phyloP scores from a whole-genome alignment of 2,797 vertebrate genomes.

The Acrocephalus scirpaceus region DNA sequence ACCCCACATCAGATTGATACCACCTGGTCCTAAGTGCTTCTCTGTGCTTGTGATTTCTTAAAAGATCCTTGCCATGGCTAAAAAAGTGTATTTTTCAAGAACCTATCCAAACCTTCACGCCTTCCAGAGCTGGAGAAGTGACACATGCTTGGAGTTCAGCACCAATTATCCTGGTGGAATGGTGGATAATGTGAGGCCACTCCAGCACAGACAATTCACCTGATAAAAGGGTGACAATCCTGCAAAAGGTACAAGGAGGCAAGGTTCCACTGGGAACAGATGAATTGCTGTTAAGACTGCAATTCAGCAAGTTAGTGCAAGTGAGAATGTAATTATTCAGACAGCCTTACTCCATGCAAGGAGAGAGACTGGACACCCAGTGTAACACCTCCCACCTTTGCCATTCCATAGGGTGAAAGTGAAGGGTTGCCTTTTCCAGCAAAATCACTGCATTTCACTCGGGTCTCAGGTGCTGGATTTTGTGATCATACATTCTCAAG shows the following conservation, averaged over 20 bases:
- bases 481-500: not conserved
- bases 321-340: not conserved
- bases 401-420: not conserved
- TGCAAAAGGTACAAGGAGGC: not conserved
- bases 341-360: not conserved
- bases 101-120: not conserved
- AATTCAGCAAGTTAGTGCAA: not conserved
- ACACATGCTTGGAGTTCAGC: not conserved
- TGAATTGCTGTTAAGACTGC: not conserved
- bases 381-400: not conserved
- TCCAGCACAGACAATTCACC: not conserved
- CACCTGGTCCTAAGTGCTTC: not conserved
- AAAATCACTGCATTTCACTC: not conserved
- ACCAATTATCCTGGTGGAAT: not conserved
- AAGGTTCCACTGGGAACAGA: not conserved
- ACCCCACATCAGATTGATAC: not conserved
- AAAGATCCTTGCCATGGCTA: not conserved
- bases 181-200: not conserved
- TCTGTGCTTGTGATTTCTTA: not conserved
- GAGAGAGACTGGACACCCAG: not conserved
- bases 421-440: not conserved
- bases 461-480: not conserved
- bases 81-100: not conserved
- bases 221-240: not conserved
- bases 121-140: not conserved